These are phyloP conservation scores for Nomada goodeniana DNA, from an alignment of 2,888 invertebrate species.

Conservation along the genomic window DNA sequence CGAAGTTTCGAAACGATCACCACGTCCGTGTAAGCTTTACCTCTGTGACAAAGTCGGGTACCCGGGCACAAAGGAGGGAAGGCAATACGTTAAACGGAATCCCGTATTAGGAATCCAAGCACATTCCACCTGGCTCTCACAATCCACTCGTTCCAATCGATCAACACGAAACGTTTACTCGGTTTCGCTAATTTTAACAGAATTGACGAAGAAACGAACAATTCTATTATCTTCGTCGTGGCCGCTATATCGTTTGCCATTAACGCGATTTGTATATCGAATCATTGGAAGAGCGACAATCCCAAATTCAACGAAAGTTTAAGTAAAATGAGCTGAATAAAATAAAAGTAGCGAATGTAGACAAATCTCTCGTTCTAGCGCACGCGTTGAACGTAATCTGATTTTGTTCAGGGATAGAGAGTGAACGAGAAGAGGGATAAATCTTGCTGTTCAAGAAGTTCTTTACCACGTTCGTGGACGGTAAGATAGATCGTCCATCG, in stretches of 20 bases:
- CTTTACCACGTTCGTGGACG: too few relatives aligned
- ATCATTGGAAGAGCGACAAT: too few relatives aligned
- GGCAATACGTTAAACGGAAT: constrained; percentile 42
- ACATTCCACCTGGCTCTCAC: constrained; percentile 60
- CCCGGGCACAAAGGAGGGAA: constrained; percentile 37
- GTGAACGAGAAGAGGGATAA: background rate
- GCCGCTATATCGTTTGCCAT: too few relatives aligned
- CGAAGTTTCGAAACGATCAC: constrained; percentile 46
- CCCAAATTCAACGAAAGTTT: too few relatives aligned
- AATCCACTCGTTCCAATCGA: constrained; percentile 42
- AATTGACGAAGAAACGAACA: too few relatives aligned
- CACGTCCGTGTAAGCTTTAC: constrained; percentile 20
- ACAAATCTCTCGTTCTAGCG: background rate
- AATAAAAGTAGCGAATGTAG: too few relatives aligned
- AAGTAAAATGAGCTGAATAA: too few relatives aligned
- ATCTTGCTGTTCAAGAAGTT: constrained; percentile 3
- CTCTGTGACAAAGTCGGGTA: constrained; percentile 28
- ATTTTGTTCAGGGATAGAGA: constrained; percentile 22
- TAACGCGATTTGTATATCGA: too few relatives aligned
- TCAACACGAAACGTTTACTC: constrained; percentile 12
- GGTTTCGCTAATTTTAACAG: too few relatives aligned
- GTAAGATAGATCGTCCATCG: too few relatives aligned
- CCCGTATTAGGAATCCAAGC: constrained; percentile 63
- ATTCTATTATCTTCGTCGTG: too few relatives aligned
- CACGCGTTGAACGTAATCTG: constrained; percentile 25